Evolutionary conservation across 1,140 invertebrate species (phyloP), one percentile per base, ranked within the genome.

Genomic region (Tetramorium alpestre): DNA sequence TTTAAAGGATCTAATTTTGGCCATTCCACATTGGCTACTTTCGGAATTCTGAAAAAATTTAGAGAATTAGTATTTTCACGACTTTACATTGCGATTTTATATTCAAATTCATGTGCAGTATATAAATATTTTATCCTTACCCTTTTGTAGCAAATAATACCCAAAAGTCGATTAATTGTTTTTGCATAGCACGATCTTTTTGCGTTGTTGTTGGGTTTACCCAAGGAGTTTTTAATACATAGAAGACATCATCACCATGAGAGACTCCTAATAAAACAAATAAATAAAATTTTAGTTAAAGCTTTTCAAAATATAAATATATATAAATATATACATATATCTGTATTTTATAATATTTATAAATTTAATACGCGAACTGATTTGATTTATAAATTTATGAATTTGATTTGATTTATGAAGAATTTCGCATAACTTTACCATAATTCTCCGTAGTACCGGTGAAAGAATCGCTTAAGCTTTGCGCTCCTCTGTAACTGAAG

Each of bases 231-330:
- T 94, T 92, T 33, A 96, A 77, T 18, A 96, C 88, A 70, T 95
- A 93, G 16, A 93, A 92, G 16, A 94, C 90, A 88, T 97, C 97
- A 88, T 97, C 97, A 5, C 93, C 96, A 89, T 97, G 97, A 81
- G 95, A 95, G 1, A 97, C 96, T 87, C 96, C 96, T 97, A 38
- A 47, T 97, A 41, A 47, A 51, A 62, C 13, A 38, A 18, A 84
- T 67, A 64, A 73, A 44, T 18, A 67, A 38, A 60, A 49, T 49
- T 65, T 33, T 51, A 54, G 81, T 77, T 85, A 69, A 44, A 84
- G 10, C 0, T 49, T n/a, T 51, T 22, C 44, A 13, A 41, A 62
- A 38, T 75, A 13, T 49, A 33, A 13, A 33, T 51, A 18, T 33
- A 33, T 33, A 2, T 33, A 4, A 22, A 22, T 22, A 22, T 22